Percentiles rank a stretch among this genome's conserved stretches.
These are phyloP conservation scores for Rhynchopsitta pachyrhyncha DNA, from an alignment of 2,113 vertebrate genomes.

Conservation along the genomic window DNA sequence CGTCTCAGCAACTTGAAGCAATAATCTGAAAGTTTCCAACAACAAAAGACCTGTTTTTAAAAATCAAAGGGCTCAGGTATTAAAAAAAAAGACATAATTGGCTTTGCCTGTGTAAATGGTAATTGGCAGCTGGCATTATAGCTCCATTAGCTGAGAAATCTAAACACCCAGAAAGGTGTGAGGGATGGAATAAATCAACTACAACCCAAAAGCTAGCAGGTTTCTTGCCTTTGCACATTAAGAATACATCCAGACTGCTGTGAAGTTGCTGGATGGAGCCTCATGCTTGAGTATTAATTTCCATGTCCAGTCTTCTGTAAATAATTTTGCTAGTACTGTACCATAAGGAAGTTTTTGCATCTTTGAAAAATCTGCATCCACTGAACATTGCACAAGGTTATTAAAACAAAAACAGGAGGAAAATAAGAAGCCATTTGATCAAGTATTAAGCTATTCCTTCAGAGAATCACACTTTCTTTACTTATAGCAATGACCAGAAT, in stretches of 20 bases:
- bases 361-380: slow-evolving; percentile 3
- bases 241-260: not conserved
- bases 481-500: slow-evolving; percentile 52
- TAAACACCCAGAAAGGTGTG: not conserved
- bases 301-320: not conserved
- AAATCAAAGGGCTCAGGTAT: not conserved
- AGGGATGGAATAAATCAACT: slow-evolving; percentile 25
- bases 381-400: not conserved
- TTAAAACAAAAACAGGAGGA: not conserved
- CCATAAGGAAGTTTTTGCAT: not conserved
- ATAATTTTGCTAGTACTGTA: not conserved
- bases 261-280: not conserved
- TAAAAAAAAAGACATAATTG: not conserved
- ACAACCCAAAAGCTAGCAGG: slow-evolving; percentile 1
- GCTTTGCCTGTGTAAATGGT: not conserved
- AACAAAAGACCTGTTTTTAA: not conserved
- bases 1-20: not conserved
- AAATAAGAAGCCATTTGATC: not conserved
- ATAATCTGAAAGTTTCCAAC: not conserved
- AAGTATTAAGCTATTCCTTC: slow-evolving; percentile 30
- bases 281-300: not conserved
- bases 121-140: not conserved
- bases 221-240: slow-evolving; percentile 13
- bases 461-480: not conserved
- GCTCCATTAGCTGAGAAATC: not conserved